These are phyloP conservation scores for Pipra filicauda DNA, from an alignment of 2,113 vertebrate species.

Conservation along the genomic window DNA sequence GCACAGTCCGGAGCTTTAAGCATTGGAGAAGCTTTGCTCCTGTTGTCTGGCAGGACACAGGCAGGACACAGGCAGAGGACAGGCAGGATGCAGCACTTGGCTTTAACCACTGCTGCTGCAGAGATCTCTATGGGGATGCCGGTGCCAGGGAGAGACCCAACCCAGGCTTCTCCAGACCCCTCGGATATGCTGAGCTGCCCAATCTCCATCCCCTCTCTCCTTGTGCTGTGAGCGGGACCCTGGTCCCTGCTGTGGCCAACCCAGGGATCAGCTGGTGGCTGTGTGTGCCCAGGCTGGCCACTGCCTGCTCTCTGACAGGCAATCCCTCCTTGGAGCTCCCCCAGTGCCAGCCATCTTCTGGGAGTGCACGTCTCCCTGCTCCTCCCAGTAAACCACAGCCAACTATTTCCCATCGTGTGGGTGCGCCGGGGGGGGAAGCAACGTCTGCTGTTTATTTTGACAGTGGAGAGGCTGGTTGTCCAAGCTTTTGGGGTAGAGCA, in stretches of 20 bases:
- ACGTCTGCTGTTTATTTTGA: slow-evolving; percentile 7
- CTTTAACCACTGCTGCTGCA: not conserved
- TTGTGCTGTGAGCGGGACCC: accelerated
- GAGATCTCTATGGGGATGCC: not conserved
- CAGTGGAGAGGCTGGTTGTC: not conserved
- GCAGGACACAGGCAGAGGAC: not conserved
- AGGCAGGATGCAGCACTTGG: not conserved
- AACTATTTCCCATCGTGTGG: not conserved
- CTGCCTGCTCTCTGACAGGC: not conserved
- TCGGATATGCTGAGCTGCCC: not conserved
- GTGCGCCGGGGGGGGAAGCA: not conserved
- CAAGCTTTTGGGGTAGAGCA: not conserved
- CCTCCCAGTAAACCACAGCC: not conserved
- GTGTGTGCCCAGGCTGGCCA: not conserved
- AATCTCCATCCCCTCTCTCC: not conserved
- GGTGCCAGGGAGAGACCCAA: accelerated
- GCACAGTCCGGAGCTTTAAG: not conserved
- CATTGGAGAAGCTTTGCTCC: not conserved
- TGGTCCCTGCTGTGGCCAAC: not conserved
- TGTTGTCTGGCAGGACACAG: not conserved
- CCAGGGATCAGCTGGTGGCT: not conserved
- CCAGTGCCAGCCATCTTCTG: not conserved
- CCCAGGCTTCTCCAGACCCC: accelerated
- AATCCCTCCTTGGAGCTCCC: not conserved
- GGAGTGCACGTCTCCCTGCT: not conserved